phyloP scores from a whole-genome alignment of 2,797 vertebrate genomes.

The Sebastes jordani region DNA sequence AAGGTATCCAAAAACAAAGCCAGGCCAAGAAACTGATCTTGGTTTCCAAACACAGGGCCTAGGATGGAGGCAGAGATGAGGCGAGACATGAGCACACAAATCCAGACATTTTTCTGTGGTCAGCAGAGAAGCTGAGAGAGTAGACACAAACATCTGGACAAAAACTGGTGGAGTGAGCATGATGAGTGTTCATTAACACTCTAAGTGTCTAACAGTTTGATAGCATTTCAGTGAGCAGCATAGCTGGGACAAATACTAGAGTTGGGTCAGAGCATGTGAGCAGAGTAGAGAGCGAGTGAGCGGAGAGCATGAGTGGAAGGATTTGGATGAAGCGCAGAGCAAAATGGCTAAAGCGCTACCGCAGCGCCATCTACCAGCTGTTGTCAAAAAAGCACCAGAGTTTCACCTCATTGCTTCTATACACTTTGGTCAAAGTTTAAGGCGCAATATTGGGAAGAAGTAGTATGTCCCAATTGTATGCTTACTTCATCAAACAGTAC shows the following conservation, averaged over 20 bases:
- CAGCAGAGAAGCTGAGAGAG: constrained; percentile 11
- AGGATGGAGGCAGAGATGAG: constrained; percentile 77
- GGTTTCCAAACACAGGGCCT: constrained; percentile 85
- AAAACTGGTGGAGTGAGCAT: background rate
- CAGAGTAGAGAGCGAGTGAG: too few relatives aligned
- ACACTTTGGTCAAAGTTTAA: too few relatives aligned
- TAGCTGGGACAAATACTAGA: background rate
- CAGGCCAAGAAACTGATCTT: constrained; percentile 85
- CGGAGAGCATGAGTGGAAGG: too few relatives aligned
- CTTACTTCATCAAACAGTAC: fast-evolving
- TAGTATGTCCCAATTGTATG: too few relatives aligned
- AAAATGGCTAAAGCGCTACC: too few relatives aligned
- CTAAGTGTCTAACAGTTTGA: background rate
- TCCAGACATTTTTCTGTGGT: background rate
- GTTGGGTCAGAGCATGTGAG: background rate
- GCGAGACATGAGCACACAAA: constrained; percentile 59
- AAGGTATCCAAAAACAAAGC: constrained; percentile 86
- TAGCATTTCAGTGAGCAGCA: background rate
- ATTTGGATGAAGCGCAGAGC: fast-evolving
- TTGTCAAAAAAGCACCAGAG: too few relatives aligned
- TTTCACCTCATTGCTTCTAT: too few relatives aligned
- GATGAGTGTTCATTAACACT: background rate
- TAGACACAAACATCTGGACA: background rate
- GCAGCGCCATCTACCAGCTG: too few relatives aligned
- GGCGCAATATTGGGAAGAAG: fast-evolving